Conservation (phyloP, 30 jellyfish, hydroid and myxozoan species). For the Pseudorhiza aurosa region DNA sequence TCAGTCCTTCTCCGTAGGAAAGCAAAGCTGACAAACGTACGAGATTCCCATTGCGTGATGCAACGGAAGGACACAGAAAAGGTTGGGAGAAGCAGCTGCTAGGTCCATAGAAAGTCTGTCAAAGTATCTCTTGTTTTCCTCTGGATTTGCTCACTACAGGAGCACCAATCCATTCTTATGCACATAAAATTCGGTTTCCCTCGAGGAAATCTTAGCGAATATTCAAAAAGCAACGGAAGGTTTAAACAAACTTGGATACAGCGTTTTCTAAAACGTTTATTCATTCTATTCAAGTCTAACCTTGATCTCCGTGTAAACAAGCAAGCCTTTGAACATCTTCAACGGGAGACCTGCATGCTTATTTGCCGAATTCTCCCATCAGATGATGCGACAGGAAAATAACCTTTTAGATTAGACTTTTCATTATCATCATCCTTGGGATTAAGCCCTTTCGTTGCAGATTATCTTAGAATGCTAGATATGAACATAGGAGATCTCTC, state of each 20-base stretch:
- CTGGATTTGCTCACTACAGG: neutral
- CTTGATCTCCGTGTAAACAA: neutral
- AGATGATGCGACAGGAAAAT: neutral
- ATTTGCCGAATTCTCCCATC: neutral
- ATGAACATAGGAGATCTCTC: too few species aligned
- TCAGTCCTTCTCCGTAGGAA: too few species aligned
- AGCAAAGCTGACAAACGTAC: too few species aligned
- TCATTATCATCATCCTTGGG: too few species aligned
- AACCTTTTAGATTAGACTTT: neutral
- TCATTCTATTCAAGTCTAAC: neutral
- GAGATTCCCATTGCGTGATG: too few species aligned
- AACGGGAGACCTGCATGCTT: constrained; percentile 3
- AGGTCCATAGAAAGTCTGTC: too few species aligned
- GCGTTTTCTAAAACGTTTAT: neutral
- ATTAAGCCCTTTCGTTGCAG: too few species aligned
- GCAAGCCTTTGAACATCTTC: neutral
- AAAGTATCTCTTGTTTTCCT: too few species aligned
- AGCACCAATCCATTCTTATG: neutral
- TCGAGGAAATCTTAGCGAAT: neutral
- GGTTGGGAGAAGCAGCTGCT: too few species aligned
- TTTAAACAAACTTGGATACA: neutral
- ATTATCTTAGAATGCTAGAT: too few species aligned
- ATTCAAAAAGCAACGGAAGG: constrained; percentile 10
- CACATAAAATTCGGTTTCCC: neutral
- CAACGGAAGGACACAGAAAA: too few species aligned